These are phyloP conservation scores for Xenopus borealis DNA, from an alignment of 2,113 vertebrate genomes.

Conservation along the genomic window DNA sequence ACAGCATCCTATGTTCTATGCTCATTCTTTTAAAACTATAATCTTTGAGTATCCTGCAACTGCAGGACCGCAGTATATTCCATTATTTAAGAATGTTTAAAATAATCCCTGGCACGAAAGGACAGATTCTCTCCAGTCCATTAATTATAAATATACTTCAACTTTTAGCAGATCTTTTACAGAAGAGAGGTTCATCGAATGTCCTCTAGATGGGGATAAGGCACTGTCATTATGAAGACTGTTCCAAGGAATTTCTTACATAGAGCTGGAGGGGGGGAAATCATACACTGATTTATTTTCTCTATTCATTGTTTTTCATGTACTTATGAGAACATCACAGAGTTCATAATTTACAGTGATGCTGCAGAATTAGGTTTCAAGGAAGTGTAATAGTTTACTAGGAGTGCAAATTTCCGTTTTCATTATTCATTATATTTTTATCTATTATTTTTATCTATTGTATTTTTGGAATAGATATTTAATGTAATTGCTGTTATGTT, in stretches of 20 bases:
- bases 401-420: background rate
- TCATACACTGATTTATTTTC: background rate
- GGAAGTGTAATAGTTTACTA: background rate
- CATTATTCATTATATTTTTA: background rate
- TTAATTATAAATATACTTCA: background rate
- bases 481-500: background rate
- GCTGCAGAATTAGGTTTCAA: background rate
- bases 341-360: too few species aligned
- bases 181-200: constrained; percentile 8
- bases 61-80: background rate
- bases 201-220: constrained; percentile 65
- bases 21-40: too few species aligned
- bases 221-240: constrained; percentile 52
- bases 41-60: too few species aligned
- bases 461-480: too few species aligned
- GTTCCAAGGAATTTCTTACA: background rate
- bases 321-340: constrained; percentile 23
- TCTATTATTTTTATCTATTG: too few species aligned
- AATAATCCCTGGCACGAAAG: background rate
- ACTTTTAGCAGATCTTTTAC: constrained; percentile 45
- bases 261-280: background rate
- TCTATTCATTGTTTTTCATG: constrained; percentile 6
- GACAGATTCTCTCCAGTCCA: background rate
- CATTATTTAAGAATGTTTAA: background rate
- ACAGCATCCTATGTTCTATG: too few species aligned